Evolutionary conservation across 2,888 invertebrate species (phyloP).

Genomic region (Latheticus oryzae): DNA sequence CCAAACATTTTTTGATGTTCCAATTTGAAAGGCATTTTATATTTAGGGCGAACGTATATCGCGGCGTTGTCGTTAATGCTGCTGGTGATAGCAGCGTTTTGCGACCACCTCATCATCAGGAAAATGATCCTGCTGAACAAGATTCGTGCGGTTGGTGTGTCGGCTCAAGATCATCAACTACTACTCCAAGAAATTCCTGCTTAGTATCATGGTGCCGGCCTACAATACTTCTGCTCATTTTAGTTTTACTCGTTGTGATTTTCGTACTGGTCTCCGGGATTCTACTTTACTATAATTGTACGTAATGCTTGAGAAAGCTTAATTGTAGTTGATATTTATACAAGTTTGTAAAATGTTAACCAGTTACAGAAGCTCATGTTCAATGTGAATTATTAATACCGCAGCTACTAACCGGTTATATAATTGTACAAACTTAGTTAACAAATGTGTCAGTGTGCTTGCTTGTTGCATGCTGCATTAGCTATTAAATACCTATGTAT

Average conservation of each 20-base stretch:
- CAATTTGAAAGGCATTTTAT: constrained; percentile 42
- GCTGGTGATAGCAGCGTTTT: constrained; percentile 61
- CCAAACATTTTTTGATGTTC: background rate
- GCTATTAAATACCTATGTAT: too few relatives aligned
- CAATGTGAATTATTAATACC: too few relatives aligned
- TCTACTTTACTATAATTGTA: constrained; percentile 73
- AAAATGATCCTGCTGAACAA: constrained; percentile 37
- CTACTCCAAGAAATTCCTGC: constrained; percentile 61
- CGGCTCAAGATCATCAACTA: constrained; percentile 49
- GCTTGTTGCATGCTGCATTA: too few relatives aligned
- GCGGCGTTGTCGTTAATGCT: constrained; percentile 63
- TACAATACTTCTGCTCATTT: constrained; percentile 69
- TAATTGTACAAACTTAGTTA: too few relatives aligned
- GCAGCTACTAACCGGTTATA: too few relatives aligned
- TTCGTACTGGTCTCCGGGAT: constrained; percentile 72
- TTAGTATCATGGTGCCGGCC: constrained; percentile 70
- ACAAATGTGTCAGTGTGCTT: too few relatives aligned
- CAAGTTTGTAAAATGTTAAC: too few relatives aligned
- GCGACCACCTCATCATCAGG: constrained; percentile 46
- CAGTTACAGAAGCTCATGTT: too few relatives aligned
- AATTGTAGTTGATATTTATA: too few relatives aligned
- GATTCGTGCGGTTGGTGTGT: constrained; percentile 58
- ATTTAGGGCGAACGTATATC: constrained; percentile 53
- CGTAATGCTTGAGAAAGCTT: too few relatives aligned
- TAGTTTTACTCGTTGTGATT: constrained; percentile 70